A percentile compares a stretch with the other conserved stretches of the same genome.
Conservation (phyloP, 2,888 invertebrate species). For the Cryptus viduatorius region DNA sequence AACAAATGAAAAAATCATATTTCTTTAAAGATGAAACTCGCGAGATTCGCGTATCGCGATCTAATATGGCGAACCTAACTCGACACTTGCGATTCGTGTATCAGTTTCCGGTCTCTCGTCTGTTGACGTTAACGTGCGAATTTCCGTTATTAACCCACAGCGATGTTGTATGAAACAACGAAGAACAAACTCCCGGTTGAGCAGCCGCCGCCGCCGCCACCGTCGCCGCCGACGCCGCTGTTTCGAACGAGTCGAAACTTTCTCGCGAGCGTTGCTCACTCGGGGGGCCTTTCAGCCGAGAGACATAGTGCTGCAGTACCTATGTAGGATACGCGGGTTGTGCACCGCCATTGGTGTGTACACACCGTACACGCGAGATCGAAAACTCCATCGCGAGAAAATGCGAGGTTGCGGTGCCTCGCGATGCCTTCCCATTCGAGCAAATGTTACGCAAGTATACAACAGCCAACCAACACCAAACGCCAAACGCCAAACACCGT, state of each 20-base stretch:
- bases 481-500: background rate
- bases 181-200: constrained; percentile 38
- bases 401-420: constrained; percentile 32
- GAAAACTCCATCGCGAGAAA: constrained; percentile 59
- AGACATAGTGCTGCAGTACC: constrained; percentile 30
- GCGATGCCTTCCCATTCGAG: constrained; percentile 56
- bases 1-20: background rate
- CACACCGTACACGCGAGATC: constrained; percentile 50
- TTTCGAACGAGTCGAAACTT: constrained; percentile 59
- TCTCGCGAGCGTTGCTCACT: constrained; percentile 49
- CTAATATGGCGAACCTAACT: constrained; percentile 17
- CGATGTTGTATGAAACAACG: constrained; percentile 2
- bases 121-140: constrained; percentile 40
- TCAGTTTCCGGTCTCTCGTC: constrained; percentile 31
- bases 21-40: constrained; percentile 11
- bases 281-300: constrained; percentile 36
- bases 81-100: constrained; percentile 21
- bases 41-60: constrained; percentile 10
- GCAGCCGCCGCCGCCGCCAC: constrained; percentile 27
- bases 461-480: constrained; percentile 27
- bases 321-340: constrained; percentile 4
- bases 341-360: background rate
- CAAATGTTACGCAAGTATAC: constrained; percentile 61
- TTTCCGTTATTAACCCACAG: constrained; percentile 19
- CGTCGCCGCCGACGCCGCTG: background rate